Percentiles rank a stretch among this genome's conserved stretches.
Conservation (phyloP, 1,140 invertebrate species). For the Diprion similis region DNA sequence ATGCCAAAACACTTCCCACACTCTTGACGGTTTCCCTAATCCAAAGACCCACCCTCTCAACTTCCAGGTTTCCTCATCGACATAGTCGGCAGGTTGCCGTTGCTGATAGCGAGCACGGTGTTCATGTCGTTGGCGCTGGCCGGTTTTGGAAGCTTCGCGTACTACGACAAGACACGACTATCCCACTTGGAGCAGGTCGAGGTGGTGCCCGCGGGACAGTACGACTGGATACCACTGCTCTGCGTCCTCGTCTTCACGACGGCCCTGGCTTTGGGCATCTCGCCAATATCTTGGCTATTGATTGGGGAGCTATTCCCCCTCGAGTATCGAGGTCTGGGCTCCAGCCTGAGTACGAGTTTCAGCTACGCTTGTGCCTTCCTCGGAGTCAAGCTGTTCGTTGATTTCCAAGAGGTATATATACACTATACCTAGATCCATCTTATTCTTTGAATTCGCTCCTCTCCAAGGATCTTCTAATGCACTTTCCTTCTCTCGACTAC, state of each 20-base stretch:
- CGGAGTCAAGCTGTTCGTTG: slow-evolving; percentile 87
- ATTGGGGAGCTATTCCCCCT: slow-evolving; percentile 88
- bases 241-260: slow-evolving; percentile 84
- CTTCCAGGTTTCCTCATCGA: slow-evolving; percentile 74
- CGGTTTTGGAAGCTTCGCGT: slow-evolving; percentile 81
- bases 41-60: not conserved
- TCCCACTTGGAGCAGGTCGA: slow-evolving; percentile 52
- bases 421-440: slow-evolving; percentile 22
- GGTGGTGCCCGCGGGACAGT: slow-evolving; percentile 55
- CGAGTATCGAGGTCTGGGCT: slow-evolving; percentile 83
- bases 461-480: not conserved
- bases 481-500: not conserved
- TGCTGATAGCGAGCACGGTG: slow-evolving; percentile 80
- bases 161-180: slow-evolving; percentile 68
- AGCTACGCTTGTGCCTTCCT: slow-evolving; percentile 89
- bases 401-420: slow-evolving; percentile 77
- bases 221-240: slow-evolving; percentile 83
- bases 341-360: slow-evolving; percentile 82
- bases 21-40: not conserved
- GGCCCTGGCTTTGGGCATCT: slow-evolving; percentile 87
- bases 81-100: slow-evolving; percentile 76
- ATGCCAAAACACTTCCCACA: not conserved
- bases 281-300: slow-evolving; percentile 87
- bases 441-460: not conserved
- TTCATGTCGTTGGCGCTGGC: slow-evolving; percentile 83